Conservation (phyloP, 2,888 invertebrate genomes). For the Eupithecia dodoneata region DNA sequence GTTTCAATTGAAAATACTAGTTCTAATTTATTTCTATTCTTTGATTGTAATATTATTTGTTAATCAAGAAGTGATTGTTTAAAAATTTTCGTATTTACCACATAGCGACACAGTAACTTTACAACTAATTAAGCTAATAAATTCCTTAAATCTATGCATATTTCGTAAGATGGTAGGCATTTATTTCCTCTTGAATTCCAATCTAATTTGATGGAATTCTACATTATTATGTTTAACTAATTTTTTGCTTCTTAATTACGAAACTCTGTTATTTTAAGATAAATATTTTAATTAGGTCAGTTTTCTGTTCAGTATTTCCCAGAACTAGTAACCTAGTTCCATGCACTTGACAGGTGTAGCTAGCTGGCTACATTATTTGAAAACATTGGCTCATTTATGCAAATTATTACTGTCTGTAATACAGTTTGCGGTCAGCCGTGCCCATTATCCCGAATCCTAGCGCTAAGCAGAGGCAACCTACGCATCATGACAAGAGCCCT, state of each 20-base stretch:
- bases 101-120: background rate
- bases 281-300: constrained; percentile 2
- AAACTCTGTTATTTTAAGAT: background rate
- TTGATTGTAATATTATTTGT: too few species aligned
- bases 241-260: constrained; percentile 6
- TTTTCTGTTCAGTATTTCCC: background rate
- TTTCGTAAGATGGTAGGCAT: constrained; percentile 1
- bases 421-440: too few species aligned
- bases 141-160: background rate
- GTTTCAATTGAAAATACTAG: too few species aligned
- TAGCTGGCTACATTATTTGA: background rate
- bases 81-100: background rate
- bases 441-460: too few species aligned
- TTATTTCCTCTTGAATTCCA: constrained; percentile 7
- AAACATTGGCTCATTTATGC: too few species aligned
- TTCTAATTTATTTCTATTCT: too few species aligned
- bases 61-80: too few species aligned
- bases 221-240: background rate
- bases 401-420: background rate
- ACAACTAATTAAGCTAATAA: background rate
- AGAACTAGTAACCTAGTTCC: background rate
- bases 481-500: too few species aligned
- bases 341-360: background rate
- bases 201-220: background rate
- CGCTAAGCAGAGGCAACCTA: too few species aligned